Evolutionary conservation across 2,797 vertebrate genomes (phyloP).

Genomic region (Carcharodon carcharias): DNA sequence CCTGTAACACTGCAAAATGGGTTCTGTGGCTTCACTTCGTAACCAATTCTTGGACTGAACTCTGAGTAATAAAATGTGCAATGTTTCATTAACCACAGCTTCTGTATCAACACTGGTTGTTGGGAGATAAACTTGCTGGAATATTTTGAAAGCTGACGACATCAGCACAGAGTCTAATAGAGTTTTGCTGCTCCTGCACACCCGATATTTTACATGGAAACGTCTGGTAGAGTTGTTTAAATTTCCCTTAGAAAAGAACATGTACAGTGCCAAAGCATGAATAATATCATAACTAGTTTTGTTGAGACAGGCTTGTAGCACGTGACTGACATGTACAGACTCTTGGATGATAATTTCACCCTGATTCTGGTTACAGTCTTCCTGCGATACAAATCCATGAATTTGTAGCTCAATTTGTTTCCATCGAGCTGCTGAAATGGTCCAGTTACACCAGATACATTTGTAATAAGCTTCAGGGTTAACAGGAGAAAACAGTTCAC

Average conservation of each 20-base stretch:
- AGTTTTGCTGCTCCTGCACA: background rate
- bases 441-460: background rate
- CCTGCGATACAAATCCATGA: background rate
- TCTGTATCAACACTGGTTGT: background rate
- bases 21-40: background rate
- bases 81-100: background rate
- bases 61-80: too few species aligned
- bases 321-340: background rate
- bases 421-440: background rate
- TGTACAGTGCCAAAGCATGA: background rate
- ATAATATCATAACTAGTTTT: background rate
- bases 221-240: background rate
- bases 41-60: background rate
- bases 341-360: background rate
- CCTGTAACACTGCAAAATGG: background rate
- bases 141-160: background rate
- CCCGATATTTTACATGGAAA: background rate
- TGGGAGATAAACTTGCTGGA: background rate
- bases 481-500: background rate
- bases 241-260: background rate
- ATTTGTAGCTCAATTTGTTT: background rate
- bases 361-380: background rate
- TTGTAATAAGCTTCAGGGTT: too few species aligned
- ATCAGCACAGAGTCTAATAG: background rate
- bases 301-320: background rate